Percentiles rank a stretch among this genome's conserved stretches.
Evolutionary conservation across 2,888 invertebrate species (phyloP).

Genomic region (Machimus rusticus): DNA sequence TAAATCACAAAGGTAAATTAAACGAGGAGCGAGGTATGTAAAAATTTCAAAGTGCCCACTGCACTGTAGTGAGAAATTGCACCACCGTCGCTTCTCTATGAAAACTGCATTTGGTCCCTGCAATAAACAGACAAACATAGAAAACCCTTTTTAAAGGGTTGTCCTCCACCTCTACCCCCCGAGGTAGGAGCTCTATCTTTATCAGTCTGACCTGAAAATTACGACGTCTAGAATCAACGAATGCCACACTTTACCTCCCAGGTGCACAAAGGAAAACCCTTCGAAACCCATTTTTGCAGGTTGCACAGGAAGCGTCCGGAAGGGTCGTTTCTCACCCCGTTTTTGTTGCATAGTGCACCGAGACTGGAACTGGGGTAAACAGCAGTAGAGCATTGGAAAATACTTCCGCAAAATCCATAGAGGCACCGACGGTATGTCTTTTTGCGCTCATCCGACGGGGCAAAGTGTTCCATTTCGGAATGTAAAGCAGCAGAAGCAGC

Average conservation of each 20-base stretch:
- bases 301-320: background rate
- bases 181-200: background rate
- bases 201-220: constrained; percentile 20
- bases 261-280: background rate
- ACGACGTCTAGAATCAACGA: background rate
- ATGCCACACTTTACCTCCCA: background rate
- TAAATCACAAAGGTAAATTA: background rate
- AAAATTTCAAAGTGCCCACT: background rate
- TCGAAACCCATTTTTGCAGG: background rate
- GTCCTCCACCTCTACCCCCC: background rate
- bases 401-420: background rate
- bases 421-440: background rate
- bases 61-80: background rate
- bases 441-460: background rate
- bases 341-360: background rate
- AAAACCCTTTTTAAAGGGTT: background rate
- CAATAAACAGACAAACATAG: background rate
- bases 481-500: background rate
- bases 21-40: background rate
- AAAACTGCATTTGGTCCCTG: background rate
- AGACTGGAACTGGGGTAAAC: background rate
- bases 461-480: background rate
- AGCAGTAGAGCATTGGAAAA: background rate
- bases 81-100: background rate
- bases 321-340: background rate